Base-by-base conservation (phyloP, 2,113 vertebrate species). In the Boulengeromyrus knoepffleri region DNA sequence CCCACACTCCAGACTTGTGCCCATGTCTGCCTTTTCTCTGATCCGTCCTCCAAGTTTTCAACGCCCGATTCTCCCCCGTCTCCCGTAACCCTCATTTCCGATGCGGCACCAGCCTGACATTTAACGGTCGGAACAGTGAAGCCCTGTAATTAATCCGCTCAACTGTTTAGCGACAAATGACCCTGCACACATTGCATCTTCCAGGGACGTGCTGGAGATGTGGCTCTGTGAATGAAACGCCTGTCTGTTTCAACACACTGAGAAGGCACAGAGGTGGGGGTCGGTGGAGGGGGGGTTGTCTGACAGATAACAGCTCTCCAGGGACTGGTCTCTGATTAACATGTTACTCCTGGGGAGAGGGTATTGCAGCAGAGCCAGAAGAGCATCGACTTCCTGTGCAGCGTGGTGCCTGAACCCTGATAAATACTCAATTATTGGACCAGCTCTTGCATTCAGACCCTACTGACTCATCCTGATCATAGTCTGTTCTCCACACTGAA, bases 401-500 rank as follows among this genome's bases (percentile, higher is more conserved):
- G 36, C 6, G 8, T 85, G 21, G 45, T 12, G 45, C 83, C 24
- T 85, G 42, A 42, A 42, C 83, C 83, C 24, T 12, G 21, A 24
- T 13, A 85, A 85, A 85, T 42, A 47, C 83, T 85, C 83, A 85
- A 24, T 85, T n/a, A 85, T 46, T 85, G 83, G 45, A 45, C 83
- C 83, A 47, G 42, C 5, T 42, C 42, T 85, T 1, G 83, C 45
- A 85, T 10, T 45, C 83, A 45, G 9, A 3, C 39, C 83, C 83
- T 47, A 8, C 6, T 24, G 17, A n/a, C 80, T 77, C 19, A 47
- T 3, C 19, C 21, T 66, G n/a, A 27, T 66, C 9, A 66, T 27
- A 66, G 8, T 66, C n/a, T 66, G 24, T 13, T 66, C 62, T 66
- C n/a, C 8, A 66, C 8, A n/a, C 62, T 62, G 56, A 70, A 3